Evolutionary conservation across 1,140 invertebrate species (phyloP).

Genomic region (Trachelipus rathkii): DNA sequence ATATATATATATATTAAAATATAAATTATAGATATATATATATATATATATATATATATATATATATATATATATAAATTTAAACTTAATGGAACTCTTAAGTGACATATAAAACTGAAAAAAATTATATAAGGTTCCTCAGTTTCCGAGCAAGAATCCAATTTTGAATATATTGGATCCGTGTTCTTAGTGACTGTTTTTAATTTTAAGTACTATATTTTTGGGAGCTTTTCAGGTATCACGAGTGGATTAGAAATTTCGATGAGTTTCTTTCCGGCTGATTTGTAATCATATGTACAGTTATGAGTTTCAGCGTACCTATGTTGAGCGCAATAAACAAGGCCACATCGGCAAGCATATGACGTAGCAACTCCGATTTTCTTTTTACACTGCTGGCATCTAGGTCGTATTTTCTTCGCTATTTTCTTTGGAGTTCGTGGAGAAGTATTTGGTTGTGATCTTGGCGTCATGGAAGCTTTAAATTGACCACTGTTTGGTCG

Average conservation of each 20-base stretch:
- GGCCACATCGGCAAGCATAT: constrained; percentile 70
- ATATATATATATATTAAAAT: no score
- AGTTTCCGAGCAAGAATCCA: no score
- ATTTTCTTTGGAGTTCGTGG: constrained; percentile 37
- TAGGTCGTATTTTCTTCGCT: constrained; percentile 48
- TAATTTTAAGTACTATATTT: constrained; percentile 56
- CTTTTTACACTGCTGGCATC: constrained; percentile 66
- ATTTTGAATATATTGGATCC: no score
- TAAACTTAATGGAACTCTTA: no score
- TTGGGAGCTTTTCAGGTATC: constrained; percentile 66
- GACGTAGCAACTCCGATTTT: constrained; percentile 66
- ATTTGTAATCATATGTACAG: constrained; percentile 75
- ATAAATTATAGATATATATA: no score
- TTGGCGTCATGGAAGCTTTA: constrained; percentile 14
- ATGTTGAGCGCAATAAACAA: constrained; percentile 68
- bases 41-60: no score
- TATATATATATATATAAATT: no score
- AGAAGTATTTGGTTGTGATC: constrained; percentile 27
- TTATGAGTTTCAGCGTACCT: constrained; percentile 72
- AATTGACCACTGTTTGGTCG: constrained; percentile 33
- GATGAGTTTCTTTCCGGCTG: constrained; percentile 60
- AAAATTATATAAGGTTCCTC: no score
- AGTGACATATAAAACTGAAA: no score
- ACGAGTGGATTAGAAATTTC: constrained; percentile 65
- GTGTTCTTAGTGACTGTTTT: no score